Conservation (phyloP, 2,888 invertebrate species). For the Troides oblongomaculatus region DNA sequence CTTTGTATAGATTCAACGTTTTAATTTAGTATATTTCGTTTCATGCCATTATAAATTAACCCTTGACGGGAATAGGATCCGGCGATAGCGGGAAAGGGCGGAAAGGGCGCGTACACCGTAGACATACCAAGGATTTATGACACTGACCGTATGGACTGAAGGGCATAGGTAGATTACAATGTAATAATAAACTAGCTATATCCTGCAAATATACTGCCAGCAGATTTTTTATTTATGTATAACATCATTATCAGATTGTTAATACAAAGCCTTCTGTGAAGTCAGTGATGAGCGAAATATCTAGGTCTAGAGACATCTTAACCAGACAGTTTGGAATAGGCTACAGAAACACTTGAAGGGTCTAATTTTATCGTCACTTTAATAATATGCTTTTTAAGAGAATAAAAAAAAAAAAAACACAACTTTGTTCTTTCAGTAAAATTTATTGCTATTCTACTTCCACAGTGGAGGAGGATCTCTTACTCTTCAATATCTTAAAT, state of each 20-base stretch:
- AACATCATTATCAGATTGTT: no score
- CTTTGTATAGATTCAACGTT: neutral
- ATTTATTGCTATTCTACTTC: constrained; percentile 13
- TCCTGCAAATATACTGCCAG: neutral
- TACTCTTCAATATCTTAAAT: constrained; percentile 8
- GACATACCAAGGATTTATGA: neutral
- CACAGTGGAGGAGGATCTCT: constrained; percentile 51
- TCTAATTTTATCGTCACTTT: neutral
- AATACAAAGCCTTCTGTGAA: no score
- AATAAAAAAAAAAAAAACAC: neutral
- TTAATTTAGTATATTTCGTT: neutral
- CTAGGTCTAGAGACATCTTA: no score
- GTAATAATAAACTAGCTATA: neutral
- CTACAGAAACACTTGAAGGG: no score
- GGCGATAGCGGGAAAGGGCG: constrained; percentile 10
- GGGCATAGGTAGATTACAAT: neutral
- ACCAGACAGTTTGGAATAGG: no score
- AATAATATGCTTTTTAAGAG: neutral
- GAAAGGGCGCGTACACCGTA: constrained; percentile 6
- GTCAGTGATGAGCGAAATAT: no score
- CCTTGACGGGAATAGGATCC: constrained; percentile 8
- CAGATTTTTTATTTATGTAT: neutral
- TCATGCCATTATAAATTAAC: constrained; percentile 14
- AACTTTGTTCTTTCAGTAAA: neutral
- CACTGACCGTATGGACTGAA: neutral